These are phyloP conservation scores for Ovis canadensis DNA, from an alignment of 2,113 vertebrate species.

Conservation along the genomic window DNA sequence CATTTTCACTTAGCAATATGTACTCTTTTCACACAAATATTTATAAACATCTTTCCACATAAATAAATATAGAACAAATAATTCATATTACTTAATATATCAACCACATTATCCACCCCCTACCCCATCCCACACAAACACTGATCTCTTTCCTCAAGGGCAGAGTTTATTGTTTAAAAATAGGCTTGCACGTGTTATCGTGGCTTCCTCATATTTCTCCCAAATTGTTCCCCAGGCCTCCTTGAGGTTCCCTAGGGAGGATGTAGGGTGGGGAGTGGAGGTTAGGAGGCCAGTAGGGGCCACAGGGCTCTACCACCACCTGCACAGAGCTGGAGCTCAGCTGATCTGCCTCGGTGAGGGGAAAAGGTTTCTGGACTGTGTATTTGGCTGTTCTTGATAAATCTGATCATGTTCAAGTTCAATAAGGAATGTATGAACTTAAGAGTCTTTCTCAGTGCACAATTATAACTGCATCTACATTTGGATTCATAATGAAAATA, in stretches of 20 bases:
- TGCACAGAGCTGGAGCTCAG: background rate
- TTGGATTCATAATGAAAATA: background rate
- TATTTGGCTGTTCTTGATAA: background rate
- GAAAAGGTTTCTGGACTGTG: background rate
- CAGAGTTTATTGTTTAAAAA: background rate
- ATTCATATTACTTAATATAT: background rate
- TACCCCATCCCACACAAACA: background rate
- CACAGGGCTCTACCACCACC: background rate
- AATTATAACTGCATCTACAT: background rate
- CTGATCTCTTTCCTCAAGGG: background rate
- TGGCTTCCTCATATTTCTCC: background rate
- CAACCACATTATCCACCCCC: background rate
- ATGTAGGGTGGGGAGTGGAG: background rate
- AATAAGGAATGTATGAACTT: background rate
- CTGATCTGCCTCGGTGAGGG: background rate
- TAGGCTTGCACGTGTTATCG: accelerated
- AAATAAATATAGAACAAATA: background rate
- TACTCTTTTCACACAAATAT: background rate
- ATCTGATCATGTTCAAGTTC: background rate
- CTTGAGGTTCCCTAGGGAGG: background rate
- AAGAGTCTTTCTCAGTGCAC: background rate
- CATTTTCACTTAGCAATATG: background rate
- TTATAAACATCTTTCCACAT: background rate
- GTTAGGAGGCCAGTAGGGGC: background rate
- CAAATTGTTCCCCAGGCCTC: background rate